Percentiles rank a stretch among this genome's conserved stretches.
These are phyloP conservation scores for Pharmacophagus antenor DNA, from an alignment of 2,888 invertebrate species.

Conservation along the genomic window DNA sequence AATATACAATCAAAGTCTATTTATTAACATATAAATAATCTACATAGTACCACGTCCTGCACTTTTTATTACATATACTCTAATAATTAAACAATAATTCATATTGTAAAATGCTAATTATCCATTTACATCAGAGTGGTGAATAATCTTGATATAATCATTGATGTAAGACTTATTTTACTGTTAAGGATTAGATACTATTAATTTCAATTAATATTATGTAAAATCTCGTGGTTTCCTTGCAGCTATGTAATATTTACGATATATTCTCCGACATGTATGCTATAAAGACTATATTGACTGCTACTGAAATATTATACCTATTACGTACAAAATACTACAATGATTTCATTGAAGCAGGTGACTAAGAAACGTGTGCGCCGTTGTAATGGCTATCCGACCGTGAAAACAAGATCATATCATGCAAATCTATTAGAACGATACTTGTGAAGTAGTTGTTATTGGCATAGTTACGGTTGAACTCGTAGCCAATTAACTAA, in stretches of 20 bases:
- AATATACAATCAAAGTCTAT: too few relatives aligned
- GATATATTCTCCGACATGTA: background rate
- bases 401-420: conserved; percentile 22
- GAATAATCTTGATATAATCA: background rate
- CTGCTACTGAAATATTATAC: background rate
- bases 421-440: conserved; percentile 16
- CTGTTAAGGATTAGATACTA: conserved; percentile 11
- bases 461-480: conserved; percentile 1
- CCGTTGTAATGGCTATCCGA: conserved; percentile 12
- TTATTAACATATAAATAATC: too few relatives aligned
- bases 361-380: conserved; percentile 19
- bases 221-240: background rate
- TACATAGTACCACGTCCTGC: too few relatives aligned
- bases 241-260: too few relatives aligned
- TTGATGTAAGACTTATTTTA: conserved; percentile 16
- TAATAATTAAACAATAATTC: too few relatives aligned
- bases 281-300: background rate
- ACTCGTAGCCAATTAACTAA: background rate
- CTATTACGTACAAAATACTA: background rate
- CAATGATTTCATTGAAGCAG: conserved; percentile 18
- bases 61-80: too few relatives aligned
- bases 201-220: conserved; percentile 1
- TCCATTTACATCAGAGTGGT: conserved; percentile 11
- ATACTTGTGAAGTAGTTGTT: conserved; percentile 20
- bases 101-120: too few relatives aligned